Evolutionary conservation across 1,140 invertebrate genomes (phyloP).

Genomic region (Aphis craccivora): DNA sequence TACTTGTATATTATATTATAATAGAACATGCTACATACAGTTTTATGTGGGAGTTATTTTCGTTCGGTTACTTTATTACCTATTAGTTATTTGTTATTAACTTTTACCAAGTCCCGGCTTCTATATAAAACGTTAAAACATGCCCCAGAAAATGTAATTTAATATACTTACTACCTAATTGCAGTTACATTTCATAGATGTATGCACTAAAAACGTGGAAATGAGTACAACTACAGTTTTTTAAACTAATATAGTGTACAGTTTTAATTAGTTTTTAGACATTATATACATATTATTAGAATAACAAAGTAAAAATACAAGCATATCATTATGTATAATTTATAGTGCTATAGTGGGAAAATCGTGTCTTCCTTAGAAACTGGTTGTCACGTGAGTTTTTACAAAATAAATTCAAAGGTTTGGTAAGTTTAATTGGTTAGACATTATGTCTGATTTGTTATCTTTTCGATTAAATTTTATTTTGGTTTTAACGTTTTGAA

Average conservation of each 20-base stretch:
- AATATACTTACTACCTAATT: background rate
- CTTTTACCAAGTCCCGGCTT: background rate
- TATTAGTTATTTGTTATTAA: background rate
- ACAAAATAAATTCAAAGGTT: background rate
- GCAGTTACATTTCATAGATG: too few relatives aligned
- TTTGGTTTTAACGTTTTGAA: background rate
- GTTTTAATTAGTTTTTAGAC: background rate
- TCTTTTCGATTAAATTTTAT: background rate
- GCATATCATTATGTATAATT: background rate
- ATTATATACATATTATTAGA: background rate
- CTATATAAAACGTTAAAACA: background rate
- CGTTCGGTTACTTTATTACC: background rate
- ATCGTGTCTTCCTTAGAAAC: background rate
- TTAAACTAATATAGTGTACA: background rate
- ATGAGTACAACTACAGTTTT: background rate
- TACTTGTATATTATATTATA: background rate
- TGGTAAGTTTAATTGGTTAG: too few relatives aligned
- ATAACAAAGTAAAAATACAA: background rate
- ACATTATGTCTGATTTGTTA: background rate
- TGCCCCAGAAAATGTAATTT: background rate
- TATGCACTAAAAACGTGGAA: background rate
- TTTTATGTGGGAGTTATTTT: background rate
- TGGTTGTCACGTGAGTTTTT: background rate
- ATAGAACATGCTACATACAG: background rate
- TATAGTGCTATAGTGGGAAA: background rate